These are phyloP conservation scores for Tragelaphus buxtoni DNA, from an alignment of 2,113 vertebrate genomes.

Conservation along the genomic window DNA sequence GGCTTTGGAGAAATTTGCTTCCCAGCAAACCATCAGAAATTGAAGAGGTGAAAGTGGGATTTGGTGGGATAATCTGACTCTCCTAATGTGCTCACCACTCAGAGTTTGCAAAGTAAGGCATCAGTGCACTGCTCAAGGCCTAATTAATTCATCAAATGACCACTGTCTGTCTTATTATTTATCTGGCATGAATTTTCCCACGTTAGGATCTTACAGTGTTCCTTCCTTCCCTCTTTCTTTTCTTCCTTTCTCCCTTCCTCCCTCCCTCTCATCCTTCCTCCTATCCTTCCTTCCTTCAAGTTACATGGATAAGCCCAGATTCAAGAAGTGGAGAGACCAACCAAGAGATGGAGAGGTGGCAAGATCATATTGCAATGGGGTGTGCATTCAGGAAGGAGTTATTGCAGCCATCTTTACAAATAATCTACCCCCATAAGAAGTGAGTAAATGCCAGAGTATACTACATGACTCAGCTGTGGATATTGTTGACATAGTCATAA, in stretches of 20 bases:
- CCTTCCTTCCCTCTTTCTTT: neutral
- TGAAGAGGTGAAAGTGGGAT: conserved; percentile 37
- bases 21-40: conserved; percentile 55
- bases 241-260: neutral
- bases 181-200: conserved; percentile 20
- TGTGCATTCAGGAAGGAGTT: neutral
- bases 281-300: neutral
- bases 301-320: neutral
- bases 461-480: neutral
- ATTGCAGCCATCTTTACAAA: neutral
- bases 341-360: neutral
- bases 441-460: neutral
- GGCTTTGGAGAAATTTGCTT: conserved; percentile 62
- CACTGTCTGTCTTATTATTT: neutral
- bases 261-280: neutral
- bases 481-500: neutral
- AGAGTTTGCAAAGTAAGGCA: conserved; percentile 18
- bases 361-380: neutral
- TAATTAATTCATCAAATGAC: conserved; percentile 36
- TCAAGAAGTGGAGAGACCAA: neutral
- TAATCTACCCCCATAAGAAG: neutral
- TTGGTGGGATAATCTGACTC: conserved; percentile 13
- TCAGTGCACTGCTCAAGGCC: neutral
- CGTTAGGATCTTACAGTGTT: neutral
- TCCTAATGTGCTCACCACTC: conserved; percentile 31